Evolutionary conservation across 2,888 invertebrate species (phyloP).

Genomic region (Patella pellucida): DNA sequence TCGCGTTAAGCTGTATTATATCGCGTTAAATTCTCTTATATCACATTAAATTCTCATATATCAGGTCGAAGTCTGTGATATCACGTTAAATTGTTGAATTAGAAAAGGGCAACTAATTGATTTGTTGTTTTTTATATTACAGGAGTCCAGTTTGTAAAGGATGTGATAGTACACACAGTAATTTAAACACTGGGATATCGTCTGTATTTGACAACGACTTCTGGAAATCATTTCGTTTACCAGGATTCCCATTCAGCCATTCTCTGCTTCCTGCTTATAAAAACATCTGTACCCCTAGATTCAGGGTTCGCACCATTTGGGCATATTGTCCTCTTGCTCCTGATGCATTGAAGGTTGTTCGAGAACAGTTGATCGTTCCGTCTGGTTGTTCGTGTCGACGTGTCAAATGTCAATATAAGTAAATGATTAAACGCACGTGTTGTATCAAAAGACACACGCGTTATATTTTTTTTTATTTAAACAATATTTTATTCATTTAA

Average conservation of each 20-base stretch:
- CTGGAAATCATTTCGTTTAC: constrained; percentile 18
- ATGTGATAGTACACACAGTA: not conserved
- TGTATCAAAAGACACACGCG: too few species aligned
- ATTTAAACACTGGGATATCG: not conserved
- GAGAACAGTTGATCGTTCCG: constrained; percentile 17
- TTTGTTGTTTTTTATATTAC: not conserved
- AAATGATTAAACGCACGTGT: too few species aligned
- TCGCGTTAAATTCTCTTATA: too few species aligned
- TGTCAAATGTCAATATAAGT: not conserved
- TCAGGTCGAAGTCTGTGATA: too few species aligned
- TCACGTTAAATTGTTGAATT: too few species aligned
- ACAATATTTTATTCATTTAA: too few species aligned
- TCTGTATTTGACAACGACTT: not conserved
- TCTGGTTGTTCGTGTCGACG: constrained; percentile 12
- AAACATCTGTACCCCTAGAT: constrained; percentile 11
- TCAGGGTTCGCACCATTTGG: constrained; percentile 13
- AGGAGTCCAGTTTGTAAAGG: constrained; percentile 3
- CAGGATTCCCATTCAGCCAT: constrained; percentile 3
- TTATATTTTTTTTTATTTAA: too few species aligned
- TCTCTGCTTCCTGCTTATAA: not conserved
- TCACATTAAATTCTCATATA: too few species aligned
- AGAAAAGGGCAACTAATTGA: too few species aligned
- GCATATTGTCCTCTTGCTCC: constrained; percentile 16
- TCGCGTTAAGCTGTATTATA: too few species aligned
- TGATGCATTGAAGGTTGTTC: not conserved